Base-by-base conservation (phyloP, 2,113 vertebrate genomes). In the Regulus satrapa region DNA sequence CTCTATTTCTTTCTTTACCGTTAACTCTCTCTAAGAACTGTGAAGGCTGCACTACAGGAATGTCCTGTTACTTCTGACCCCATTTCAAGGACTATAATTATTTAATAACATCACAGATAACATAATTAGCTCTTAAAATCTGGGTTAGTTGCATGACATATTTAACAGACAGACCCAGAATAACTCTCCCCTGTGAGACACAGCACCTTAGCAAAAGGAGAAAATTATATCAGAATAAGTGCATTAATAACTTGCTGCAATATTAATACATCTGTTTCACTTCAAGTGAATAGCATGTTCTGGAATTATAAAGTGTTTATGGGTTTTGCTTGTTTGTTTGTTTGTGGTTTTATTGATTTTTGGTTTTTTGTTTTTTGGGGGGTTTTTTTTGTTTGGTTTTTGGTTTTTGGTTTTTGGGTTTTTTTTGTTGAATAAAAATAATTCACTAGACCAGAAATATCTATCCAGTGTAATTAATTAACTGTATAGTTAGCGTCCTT, bases 31-130 rank as follows among this genome's bases (percentile, higher is more conserved):
- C 1, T 34, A 36, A 74, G 32, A 71, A 55, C 54, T 76, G 45
- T 73, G 56, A 79, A 55, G 71, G 46, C 17, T 84, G 43, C 52
- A n/a, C 38, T 86, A 67, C 46, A 74, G 55, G 55, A 54, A 93
- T 61, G 43, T 79, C 43, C 29, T 87, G 13, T 92, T 59, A 74
- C 15, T 55, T 90, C 81, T 95, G 51, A 88, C 62, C 71, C 36
- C 51, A 66, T 89, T 94, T 94, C 62, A 67, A 90, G 45, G 38
- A 69, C 34, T 74, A 51, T 92, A 77, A 94, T 89, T 93, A 90
- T 85, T 97, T 92, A 88, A 92, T 94, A 80, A 46, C 71, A 28
- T 79, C 25, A 79, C 36, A 82, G 56, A 89, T 91, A 92, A 85
- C 77, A 52, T 93, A 94, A 95, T 92, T 94, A 86, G 11, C 48